Percentiles rank a stretch among this genome's conserved stretches.
Evolutionary conservation across 1,140 invertebrate genomes (phyloP).

Genomic region (Drosophila paulistorum): DNA sequence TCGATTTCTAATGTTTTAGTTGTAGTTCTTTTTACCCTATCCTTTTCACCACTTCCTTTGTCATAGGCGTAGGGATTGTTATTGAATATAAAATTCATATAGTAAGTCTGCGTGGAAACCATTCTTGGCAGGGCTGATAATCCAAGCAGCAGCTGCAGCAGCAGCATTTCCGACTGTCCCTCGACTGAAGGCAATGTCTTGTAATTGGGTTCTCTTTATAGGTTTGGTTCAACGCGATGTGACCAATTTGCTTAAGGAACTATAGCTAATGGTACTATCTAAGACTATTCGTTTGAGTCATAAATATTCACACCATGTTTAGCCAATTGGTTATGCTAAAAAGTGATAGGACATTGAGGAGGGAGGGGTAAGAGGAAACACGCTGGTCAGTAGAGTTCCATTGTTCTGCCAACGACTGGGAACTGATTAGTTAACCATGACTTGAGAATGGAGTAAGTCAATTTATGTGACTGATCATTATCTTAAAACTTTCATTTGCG

Average conservation of each 20-base stretch:
- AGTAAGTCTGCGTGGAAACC: slow-evolving; percentile 56
- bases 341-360: not conserved
- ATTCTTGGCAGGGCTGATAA: slow-evolving; percentile 33
- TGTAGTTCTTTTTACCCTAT: not conserved
- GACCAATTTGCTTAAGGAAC: slow-evolving; percentile 29
- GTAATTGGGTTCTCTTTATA: slow-evolving; percentile 51
- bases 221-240: slow-evolving; percentile 25
- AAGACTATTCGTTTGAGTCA: slow-evolving; percentile 2
- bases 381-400: too few species aligned
- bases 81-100: slow-evolving; percentile 67
- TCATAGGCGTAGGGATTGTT: slow-evolving; percentile 33
- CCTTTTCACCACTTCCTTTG: too few species aligned
- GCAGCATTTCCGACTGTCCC: slow-evolving; percentile 33
- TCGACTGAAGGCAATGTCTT: not conserved
- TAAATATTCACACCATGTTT: slow-evolving; percentile 5
- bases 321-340: slow-evolving; percentile 1
- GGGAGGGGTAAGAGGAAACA: too few species aligned
- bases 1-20: too few species aligned
- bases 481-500: too few species aligned
- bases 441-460: too few species aligned
- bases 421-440: too few species aligned
- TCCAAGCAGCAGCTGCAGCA: slow-evolving; percentile 31
- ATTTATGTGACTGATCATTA: too few species aligned
- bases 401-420: too few species aligned
- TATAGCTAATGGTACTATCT: slow-evolving; percentile 10